These are phyloP conservation scores for Linepithema humile DNA, from an alignment of 1,140 invertebrate species.

Conservation along the genomic window DNA sequence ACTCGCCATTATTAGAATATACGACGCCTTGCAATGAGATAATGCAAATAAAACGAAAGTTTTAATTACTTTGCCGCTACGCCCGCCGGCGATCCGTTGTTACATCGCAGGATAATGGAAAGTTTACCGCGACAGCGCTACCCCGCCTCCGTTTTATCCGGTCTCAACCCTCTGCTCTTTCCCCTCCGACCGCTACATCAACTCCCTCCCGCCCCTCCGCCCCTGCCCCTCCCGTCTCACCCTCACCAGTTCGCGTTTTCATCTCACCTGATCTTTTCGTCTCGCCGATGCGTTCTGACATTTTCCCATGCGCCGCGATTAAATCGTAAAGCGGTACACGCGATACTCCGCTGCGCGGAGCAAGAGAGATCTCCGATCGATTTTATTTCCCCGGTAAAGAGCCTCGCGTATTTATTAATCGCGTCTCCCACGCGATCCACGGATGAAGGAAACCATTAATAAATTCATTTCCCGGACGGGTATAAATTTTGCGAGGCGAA, in stretches of 20 bases:
- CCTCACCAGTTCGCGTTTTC: slow-evolving; percentile 28
- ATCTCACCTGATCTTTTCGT: slow-evolving; percentile 68
- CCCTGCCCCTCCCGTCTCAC: neutral
- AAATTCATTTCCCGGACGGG: slow-evolving; percentile 5
- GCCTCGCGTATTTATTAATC: slow-evolving; percentile 5
- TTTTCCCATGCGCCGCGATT: slow-evolving; percentile 25
- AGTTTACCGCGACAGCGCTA: slow-evolving; percentile 81
- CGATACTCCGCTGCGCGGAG: neutral
- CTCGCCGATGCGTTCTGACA: slow-evolving; percentile 66
- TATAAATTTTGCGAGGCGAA: neutral
- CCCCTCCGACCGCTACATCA: slow-evolving; percentile 32
- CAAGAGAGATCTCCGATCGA: slow-evolving; percentile 17
- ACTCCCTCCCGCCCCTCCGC: slow-evolving; percentile 15
- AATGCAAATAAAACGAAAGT: slow-evolving; percentile 85
- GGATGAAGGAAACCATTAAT: neutral
- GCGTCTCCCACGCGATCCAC: neutral
- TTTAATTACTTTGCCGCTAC: slow-evolving; percentile 83
- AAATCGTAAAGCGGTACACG: slow-evolving; percentile 27
- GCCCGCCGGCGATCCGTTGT: slow-evolving; percentile 78
- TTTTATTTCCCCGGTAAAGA: neutral
- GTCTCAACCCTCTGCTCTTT: slow-evolving; percentile 28
- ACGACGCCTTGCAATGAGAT: slow-evolving; percentile 83
- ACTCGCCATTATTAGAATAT: slow-evolving; percentile 84
- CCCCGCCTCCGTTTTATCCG: slow-evolving; percentile 54
- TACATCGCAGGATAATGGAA: slow-evolving; percentile 81